These are phyloP conservation scores for Pachyrhynchus sulphureomaculatus DNA, from an alignment of 1,140 invertebrate genomes.

Conservation along the genomic window DNA sequence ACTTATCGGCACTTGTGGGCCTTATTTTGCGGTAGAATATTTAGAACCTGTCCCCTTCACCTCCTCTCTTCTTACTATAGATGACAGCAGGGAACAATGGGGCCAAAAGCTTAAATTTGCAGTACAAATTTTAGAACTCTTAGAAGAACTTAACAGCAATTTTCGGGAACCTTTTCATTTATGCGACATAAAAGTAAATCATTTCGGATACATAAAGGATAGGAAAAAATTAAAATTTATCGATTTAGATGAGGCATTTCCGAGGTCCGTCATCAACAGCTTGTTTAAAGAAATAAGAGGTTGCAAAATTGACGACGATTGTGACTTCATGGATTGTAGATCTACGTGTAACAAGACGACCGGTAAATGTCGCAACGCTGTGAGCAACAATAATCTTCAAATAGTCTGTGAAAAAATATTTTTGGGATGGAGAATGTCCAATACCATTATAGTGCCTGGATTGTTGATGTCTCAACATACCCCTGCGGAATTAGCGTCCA, in stretches of 20 bases:
- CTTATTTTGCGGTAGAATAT: constrained; percentile 61
- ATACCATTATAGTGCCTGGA: constrained; percentile 61
- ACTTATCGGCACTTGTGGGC: constrained; percentile 65
- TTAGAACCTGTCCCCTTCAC: constrained; percentile 53
- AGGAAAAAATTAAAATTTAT: constrained; percentile 59
- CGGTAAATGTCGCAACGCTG: constrained; percentile 55
- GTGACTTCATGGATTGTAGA: constrained; percentile 66
- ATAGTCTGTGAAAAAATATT: constrained; percentile 66
- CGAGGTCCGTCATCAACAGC: constrained; percentile 52
- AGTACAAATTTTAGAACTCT: constrained; percentile 61
- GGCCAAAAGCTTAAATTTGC: constrained; percentile 56
- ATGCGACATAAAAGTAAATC: constrained; percentile 67
- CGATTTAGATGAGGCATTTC: constrained; percentile 61
- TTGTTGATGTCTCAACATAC: constrained; percentile 60
- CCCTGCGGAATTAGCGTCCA: constrained; percentile 55
- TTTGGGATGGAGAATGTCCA: constrained; percentile 61
- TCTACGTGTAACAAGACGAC: constrained; percentile 57
- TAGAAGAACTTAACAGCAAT: constrained; percentile 59
- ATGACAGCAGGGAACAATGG: constrained; percentile 54
- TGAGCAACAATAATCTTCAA: constrained; percentile 66
- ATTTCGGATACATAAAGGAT: constrained; percentile 62
- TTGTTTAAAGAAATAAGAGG: constrained; percentile 51
- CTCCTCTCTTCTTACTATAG: constrained; percentile 49
- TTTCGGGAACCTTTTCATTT: constrained; percentile 61
- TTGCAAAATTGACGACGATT: constrained; percentile 61